Conservation (phyloP, 2,888 invertebrate species). For the Serripes groenlandicus region DNA sequence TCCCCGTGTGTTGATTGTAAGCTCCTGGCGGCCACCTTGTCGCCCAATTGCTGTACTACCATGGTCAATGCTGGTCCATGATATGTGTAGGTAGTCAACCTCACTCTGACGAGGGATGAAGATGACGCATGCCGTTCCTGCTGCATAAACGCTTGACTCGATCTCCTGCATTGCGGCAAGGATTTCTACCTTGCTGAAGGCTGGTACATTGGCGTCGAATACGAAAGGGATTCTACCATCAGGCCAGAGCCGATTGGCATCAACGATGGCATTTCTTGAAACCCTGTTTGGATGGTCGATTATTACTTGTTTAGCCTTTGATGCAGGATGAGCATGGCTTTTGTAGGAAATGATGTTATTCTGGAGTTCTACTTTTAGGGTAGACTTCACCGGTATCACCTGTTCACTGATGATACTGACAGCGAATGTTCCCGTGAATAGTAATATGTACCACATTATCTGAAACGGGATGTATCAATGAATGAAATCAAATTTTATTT, state of each 20-base stretch:
- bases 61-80: constrained; percentile 36
- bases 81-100: constrained; percentile 62
- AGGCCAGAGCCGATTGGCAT: constrained; percentile 33
- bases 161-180: constrained; percentile 69
- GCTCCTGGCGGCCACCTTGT: constrained; percentile 39
- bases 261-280: constrained; percentile 39
- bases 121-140: constrained; percentile 47
- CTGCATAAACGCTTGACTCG: constrained; percentile 59
- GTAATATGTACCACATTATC: no score
- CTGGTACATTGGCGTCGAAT: constrained; percentile 45
- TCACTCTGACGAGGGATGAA: constrained; percentile 57
- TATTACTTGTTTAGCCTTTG: not conserved
- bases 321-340: not conserved
- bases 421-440: no score
- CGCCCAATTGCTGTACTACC: constrained; percentile 38
- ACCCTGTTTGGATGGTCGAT: not conserved
- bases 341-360: not conserved
- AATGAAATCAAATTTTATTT: no score
- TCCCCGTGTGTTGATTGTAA: constrained; percentile 33
- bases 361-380: not conserved
- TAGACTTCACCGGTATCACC: not conserved
- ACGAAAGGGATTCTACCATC: constrained; percentile 41
- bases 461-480: no score
- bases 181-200: constrained; percentile 61
- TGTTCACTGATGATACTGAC: no score